These are phyloP conservation scores for Phengaris arion DNA, from an alignment of 2,888 invertebrate genomes.

Conservation along the genomic window DNA sequence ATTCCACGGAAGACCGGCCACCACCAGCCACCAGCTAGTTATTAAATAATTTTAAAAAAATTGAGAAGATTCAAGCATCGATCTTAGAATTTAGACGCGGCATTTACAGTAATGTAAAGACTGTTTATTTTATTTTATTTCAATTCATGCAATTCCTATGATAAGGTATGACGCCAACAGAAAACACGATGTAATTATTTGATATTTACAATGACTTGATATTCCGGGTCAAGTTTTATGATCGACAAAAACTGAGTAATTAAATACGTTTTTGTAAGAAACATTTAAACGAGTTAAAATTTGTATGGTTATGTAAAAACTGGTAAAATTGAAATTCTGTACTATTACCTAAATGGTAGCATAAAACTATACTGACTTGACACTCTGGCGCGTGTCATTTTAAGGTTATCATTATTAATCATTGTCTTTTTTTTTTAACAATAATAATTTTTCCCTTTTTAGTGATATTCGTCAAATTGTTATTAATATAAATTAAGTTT, in stretches of 20 bases:
- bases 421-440: too few relatives aligned
- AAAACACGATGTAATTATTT: not conserved
- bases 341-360: not conserved
- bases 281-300: not conserved
- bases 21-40: too few relatives aligned
- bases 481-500: too few relatives aligned
- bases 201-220: conserved; percentile 2
- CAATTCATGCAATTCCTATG: not conserved
- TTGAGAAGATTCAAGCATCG: not conserved
- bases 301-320: conserved; percentile 6
- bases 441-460: too few relatives aligned
- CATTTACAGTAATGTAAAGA: not conserved
- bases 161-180: conserved; percentile 4
- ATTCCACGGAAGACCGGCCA: too few relatives aligned
- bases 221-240: conserved; percentile 3
- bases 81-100: not conserved
- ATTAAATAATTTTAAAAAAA: too few relatives aligned
- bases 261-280: not conserved
- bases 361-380: not conserved
- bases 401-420: too few relatives aligned
- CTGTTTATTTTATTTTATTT: too few relatives aligned
- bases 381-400: too few relatives aligned
- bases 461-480: too few relatives aligned
- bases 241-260: not conserved
- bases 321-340: not conserved